Conservation (phyloP, 2,113 vertebrate genomes). For the rat (Rattus norvegicus) region DNA sequence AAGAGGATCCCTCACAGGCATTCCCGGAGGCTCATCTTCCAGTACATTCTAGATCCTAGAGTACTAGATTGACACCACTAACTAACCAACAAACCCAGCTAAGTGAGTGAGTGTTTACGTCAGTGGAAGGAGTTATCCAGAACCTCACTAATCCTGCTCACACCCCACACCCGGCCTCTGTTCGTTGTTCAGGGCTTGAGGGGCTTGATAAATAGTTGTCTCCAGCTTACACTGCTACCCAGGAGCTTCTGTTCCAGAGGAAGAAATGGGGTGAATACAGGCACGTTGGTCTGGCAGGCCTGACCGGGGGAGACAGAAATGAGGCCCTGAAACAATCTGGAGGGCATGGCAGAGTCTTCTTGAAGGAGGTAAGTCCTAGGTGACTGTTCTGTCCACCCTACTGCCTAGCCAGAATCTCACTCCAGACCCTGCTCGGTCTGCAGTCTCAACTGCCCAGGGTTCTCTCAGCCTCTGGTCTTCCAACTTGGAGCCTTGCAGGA, state of each 20-base stretch:
- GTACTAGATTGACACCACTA: no score
- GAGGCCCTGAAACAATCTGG: background rate
- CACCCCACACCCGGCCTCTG: background rate
- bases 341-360: no score
- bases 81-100: no score
- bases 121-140: background rate
- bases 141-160: background rate
- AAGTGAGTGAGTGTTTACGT: background rate
- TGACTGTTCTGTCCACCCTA: rapidly evolving
- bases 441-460: background rate
- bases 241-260: background rate
- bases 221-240: background rate
- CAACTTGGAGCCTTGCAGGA: background rate
- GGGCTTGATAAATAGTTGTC: background rate
- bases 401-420: background rate
- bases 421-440: background rate
- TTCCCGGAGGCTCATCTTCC: background rate
- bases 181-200: background rate
- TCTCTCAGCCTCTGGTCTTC: background rate
- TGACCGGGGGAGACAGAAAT: background rate
- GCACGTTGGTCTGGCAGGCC: rapidly evolving
- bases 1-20: background rate
- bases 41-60: background rate
- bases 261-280: background rate
- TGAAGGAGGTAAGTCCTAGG: background rate